Conservation (phyloP, 2,113 vertebrate genomes). For the Laticauda colubrina region DNA sequence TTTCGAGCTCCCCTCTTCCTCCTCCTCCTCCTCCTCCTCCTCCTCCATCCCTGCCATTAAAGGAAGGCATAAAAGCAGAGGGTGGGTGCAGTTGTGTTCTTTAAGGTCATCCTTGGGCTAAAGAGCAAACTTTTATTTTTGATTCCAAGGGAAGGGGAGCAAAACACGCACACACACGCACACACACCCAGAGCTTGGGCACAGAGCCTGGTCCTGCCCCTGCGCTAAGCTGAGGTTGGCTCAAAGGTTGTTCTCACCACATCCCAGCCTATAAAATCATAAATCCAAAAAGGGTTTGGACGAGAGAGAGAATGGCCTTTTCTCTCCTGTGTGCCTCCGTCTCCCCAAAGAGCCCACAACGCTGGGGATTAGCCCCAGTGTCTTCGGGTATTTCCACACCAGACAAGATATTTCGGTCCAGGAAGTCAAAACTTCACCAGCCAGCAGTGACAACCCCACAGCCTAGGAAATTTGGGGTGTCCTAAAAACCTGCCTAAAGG, state of each 20-base stretch:
- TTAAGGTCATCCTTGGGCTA: not conserved
- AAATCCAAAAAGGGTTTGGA: not conserved
- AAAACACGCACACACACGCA: not conserved
- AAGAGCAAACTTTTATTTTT: not conserved
- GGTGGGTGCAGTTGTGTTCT: not conserved
- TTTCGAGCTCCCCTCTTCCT: not conserved
- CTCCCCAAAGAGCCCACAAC: not conserved
- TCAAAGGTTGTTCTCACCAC: not conserved
- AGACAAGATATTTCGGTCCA: not conserved
- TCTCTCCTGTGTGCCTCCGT: not conserved
- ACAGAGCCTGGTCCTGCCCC: not conserved
- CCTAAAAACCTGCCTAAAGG: not conserved
- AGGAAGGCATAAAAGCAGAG: conserved; percentile 20
- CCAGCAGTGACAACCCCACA: not conserved
- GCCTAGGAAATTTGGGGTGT: not conserved
- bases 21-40: too few relatives aligned
- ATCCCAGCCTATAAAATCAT: not conserved
- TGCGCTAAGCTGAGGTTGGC: not conserved
- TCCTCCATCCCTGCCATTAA: not conserved
- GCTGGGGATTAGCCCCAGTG: not conserved
- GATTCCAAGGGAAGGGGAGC: not conserved
- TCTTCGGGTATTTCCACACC: not conserved
- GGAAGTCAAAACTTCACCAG: not conserved
- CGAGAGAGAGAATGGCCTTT: not conserved
- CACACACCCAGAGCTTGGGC: not conserved